Base-by-base conservation (phyloP, 2,797 vertebrate species). In the Rhabdophis nuchalis region DNA sequence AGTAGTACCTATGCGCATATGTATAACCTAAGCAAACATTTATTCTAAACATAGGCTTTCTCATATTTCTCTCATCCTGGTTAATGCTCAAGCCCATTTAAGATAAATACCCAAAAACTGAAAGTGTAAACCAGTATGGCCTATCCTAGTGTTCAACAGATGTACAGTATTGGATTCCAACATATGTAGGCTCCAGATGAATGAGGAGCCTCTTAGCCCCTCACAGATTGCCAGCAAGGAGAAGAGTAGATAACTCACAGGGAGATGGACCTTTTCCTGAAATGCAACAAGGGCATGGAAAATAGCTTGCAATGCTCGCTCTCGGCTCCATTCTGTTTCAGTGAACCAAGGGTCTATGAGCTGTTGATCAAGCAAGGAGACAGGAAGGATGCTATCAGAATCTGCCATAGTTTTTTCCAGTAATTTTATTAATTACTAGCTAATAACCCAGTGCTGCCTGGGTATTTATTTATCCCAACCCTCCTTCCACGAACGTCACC, bases 301-400 rank as follows among this genome's bases (percentile, higher is more conserved):
- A 41, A 16, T 88, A 29, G 91, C 86, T 68, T 91, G 91, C 54
- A 88, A 23, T 0, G 91, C 91, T 2, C 86, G 41, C 41, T 88
- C 91, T 46, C 86, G 20, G 86, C 86, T 91, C 41, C 64, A 50
- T 7, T 91, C 91, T 8, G 36, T 32, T 58, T 58, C 86, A 0
- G 64, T 91, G 29, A 91, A 77, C 91, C 91, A 91, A 56, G 91
- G 91, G 20, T 91, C 91, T 14, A 82, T 88, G 36, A 91, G 68
- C 91, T 91, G 86, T 88, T 16, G 86, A 52, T 2, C 0, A 27
- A 54, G 52, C 56, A 85, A 58, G 14, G 32, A 85, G 27, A 46
- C 4, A 58, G 27, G 64, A 16, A 20, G 29, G 23, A 12, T 2
- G 88, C 5, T 14, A 9, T 52, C 23, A 61, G 36, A 23, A 86